phyloP scores from a whole-genome alignment of 2,888 invertebrate genomes.

The Oscheius sp. region DNA sequence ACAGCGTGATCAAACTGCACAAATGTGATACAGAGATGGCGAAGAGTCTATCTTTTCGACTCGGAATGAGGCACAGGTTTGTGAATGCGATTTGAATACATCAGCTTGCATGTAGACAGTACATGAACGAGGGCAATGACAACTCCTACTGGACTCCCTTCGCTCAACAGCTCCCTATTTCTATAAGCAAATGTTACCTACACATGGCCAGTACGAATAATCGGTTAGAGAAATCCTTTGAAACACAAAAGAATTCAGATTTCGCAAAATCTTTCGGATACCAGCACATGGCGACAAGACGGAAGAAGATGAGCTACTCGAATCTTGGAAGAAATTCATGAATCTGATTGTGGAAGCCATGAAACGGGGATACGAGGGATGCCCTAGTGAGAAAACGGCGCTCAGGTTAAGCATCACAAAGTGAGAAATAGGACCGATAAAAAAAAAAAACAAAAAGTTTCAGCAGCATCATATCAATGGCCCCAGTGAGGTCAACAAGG shows the following conservation, averaged over 20 bases:
- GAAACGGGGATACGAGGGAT: conserved; percentile 61
- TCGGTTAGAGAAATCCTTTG: conserved; percentile 36
- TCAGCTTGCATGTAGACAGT: conserved; percentile 38
- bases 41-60: conserved; percentile 56
- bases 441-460: neutral
- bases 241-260: conserved; percentile 38
- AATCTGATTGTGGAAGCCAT: conserved; percentile 59
- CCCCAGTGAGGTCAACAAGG: conserved; percentile 57
- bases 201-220: conserved; percentile 52
- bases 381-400: conserved; percentile 59
- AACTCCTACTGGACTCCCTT: conserved; percentile 64
- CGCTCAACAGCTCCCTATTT: conserved; percentile 60
- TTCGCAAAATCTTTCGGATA: conserved; percentile 54
- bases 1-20: conserved; percentile 60
- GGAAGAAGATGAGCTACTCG: conserved; percentile 59
- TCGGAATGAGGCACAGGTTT: conserved; percentile 57
- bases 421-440: conserved; percentile 27
- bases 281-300: conserved; percentile 49
- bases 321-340: conserved; percentile 60
- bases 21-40: conserved; percentile 63
- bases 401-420: conserved; percentile 59
- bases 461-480: conserved; percentile 64
- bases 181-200: conserved; percentile 56
- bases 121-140: conserved; percentile 60
- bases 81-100: neutral